Conservation (phyloP, 1,140 invertebrate genomes). For the Euwallacea similis region DNA sequence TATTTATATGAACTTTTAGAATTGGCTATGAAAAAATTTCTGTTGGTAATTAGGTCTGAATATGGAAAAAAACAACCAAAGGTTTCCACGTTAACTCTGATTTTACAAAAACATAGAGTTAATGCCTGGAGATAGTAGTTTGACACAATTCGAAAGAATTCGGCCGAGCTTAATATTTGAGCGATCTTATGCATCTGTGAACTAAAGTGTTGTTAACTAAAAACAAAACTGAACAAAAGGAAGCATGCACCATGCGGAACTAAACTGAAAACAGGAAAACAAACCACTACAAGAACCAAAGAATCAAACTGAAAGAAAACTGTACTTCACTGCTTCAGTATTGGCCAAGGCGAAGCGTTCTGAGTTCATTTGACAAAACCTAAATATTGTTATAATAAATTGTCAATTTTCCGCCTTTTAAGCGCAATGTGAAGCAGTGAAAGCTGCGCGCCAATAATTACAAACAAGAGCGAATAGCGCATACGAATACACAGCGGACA, state of each 20-base stretch:
- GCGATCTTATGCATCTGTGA: conserved; percentile 55
- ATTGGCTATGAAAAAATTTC: background rate
- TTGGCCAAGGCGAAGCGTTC: conserved; percentile 8
- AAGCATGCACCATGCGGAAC: conserved; percentile 48
- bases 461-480: conserved; percentile 51
- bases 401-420: conserved; percentile 9
- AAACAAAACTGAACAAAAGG: conserved; percentile 40
- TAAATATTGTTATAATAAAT: background rate
- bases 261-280: conserved; percentile 40
- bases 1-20: conserved; percentile 26
- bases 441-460: conserved; percentile 48
- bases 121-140: conserved; percentile 21
- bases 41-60: too few relatives aligned
- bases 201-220: conserved; percentile 44
- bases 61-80: too few relatives aligned
- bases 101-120: too few relatives aligned
- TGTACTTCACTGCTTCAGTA: conserved; percentile 47
- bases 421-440: conserved; percentile 44
- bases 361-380: background rate
- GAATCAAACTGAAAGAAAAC: conserved; percentile 42
- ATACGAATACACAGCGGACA: conserved; percentile 54
- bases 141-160: conserved; percentile 27
- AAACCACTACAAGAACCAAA: conserved; percentile 32
- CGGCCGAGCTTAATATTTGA: conserved; percentile 51
- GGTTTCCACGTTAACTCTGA: too few relatives aligned